Evolutionary conservation across 1,140 invertebrate species (phyloP).

Genomic region (Musca domestica): DNA sequence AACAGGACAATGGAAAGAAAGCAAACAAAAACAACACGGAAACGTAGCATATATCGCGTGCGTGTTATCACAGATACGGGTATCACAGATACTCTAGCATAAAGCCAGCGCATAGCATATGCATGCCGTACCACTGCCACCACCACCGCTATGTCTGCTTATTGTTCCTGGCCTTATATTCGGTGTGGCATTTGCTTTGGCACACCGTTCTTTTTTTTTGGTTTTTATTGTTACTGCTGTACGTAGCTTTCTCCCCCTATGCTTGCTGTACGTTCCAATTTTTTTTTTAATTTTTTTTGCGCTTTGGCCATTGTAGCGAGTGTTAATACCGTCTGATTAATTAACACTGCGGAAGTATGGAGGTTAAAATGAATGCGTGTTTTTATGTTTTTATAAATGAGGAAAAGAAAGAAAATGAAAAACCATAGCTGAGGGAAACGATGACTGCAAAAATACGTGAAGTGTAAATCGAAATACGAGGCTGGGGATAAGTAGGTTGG

Average conservation of each 20-base stretch:
- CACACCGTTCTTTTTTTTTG: background rate
- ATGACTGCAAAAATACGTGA: background rate
- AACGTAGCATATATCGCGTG: background rate
- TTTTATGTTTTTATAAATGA: background rate
- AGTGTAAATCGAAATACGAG: background rate
- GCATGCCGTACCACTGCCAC: background rate
- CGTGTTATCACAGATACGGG: slow-evolving; percentile 14
- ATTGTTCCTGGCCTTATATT: too few species aligned
- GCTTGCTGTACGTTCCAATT: too few species aligned
- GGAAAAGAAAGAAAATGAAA: background rate
- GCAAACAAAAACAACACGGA: background rate
- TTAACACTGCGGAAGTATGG: slow-evolving; percentile 18
- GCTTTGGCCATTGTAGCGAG: background rate
- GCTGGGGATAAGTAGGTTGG: too few species aligned
- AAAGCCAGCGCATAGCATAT: background rate
- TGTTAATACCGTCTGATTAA: slow-evolving; percentile 21
- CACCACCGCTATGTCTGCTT: too few species aligned
- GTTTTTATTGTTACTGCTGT: background rate
- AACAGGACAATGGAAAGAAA: slow-evolving; percentile 5
- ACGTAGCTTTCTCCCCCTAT: background rate
- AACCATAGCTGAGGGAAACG: background rate
- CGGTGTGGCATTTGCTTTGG: background rate
- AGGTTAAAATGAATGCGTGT: slow-evolving; percentile 17
- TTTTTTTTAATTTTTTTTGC: too few species aligned
- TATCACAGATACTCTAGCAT: background rate